A percentile compares a stretch with the other conserved stretches of the same genome.
Evolutionary conservation across 2,113 vertebrate genomes (phyloP).

Genomic region (Hemibagrus wyckioides): DNA sequence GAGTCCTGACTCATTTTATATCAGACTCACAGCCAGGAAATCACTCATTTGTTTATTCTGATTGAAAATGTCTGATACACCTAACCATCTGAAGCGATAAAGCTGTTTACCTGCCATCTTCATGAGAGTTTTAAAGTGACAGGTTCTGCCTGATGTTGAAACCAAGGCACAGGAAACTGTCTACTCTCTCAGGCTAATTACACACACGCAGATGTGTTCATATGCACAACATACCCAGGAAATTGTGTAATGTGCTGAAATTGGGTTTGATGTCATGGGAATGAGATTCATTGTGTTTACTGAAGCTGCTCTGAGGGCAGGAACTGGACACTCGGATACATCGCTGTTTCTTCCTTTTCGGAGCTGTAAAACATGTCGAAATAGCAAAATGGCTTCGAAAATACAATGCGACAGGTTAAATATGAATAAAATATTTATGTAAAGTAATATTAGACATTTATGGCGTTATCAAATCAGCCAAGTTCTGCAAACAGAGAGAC

Average conservation of each 20-base stretch:
- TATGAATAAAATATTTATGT: background rate
- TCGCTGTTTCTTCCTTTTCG: slow-evolving; percentile 8
- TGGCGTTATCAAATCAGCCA: background rate
- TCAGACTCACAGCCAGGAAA: too few relatives aligned
- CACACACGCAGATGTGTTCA: background rate
- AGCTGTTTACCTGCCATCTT: background rate
- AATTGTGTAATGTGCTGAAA: background rate
- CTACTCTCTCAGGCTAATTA: too few relatives aligned
- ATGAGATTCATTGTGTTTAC: slow-evolving; percentile 14
- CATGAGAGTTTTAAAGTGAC: background rate
- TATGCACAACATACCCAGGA: background rate
- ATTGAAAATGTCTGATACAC: too few relatives aligned
- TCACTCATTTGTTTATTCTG: too few relatives aligned
- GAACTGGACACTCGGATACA: slow-evolving; percentile 32
- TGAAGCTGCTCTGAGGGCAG: slow-evolving; percentile 15
- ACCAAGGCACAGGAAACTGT: background rate
- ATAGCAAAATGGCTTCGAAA: background rate
- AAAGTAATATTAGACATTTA: background rate
- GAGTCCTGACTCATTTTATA: too few relatives aligned
- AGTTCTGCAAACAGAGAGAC: background rate
- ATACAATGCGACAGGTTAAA: background rate
- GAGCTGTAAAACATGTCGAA: background rate
- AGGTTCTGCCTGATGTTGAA: background rate
- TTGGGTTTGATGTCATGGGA: slow-evolving; percentile 12
- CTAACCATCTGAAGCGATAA: background rate